phyloP scores from a whole-genome alignment of 2,113 vertebrate species.

The Pyxicephalus adspersus region DNA sequence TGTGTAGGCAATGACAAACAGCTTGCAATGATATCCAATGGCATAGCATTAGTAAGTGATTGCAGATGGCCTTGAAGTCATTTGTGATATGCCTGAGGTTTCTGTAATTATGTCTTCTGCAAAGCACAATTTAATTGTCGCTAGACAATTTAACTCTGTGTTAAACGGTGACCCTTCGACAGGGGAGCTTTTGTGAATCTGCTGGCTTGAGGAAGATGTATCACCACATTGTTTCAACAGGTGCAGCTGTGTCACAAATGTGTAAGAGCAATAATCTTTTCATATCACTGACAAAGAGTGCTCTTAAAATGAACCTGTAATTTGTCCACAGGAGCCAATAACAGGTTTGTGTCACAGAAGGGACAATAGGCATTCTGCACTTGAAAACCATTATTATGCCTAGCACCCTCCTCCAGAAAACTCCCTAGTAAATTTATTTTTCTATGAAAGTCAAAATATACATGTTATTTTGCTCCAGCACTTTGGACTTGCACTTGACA shows the following conservation, averaged over 20 bases:
- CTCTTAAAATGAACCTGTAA: not conserved
- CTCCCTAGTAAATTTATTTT: no score
- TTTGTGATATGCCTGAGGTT: constrained; percentile 26
- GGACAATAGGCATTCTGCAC: no score
- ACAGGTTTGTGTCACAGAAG: no score
- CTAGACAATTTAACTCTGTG: constrained; percentile 9
- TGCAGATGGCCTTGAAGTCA: constrained; percentile 29
- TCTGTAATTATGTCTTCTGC: constrained; percentile 39
- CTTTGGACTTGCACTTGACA: no score
- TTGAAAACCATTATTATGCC: no score
- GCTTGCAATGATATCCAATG: constrained; percentile 20
- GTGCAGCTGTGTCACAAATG: not conserved
- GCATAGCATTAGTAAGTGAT: constrained; percentile 12
- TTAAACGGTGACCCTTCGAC: constrained; percentile 2
- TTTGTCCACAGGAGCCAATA: no score
- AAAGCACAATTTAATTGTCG: constrained; percentile 9
- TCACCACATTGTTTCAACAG: not conserved
- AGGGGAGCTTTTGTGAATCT: constrained; percentile 8
- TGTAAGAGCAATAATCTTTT: not conserved
- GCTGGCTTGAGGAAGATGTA: not conserved
- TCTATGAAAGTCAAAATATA: no score
- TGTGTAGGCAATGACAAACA: constrained; percentile 36
- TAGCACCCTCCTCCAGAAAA: no score
- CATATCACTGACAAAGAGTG: not conserved
- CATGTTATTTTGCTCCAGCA: no score